Evolutionary conservation across 2,888 invertebrate species (phyloP), one percentile per base, ranked within the genome.

Genomic region (Taphrorychus bicolor): DNA sequence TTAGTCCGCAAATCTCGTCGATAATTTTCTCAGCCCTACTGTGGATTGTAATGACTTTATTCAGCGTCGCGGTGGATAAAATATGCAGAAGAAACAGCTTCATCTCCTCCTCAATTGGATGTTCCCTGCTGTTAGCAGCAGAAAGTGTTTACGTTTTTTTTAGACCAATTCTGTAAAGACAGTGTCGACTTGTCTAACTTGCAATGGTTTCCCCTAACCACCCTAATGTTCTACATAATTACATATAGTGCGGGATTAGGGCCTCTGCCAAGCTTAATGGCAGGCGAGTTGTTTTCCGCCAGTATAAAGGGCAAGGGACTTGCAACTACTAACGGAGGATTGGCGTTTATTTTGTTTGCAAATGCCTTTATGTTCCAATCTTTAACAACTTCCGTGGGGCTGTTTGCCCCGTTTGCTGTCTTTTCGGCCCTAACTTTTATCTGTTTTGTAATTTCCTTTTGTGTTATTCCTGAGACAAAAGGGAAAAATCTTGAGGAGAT

Each of bases 401-500:
- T 80, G 17, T 79, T 74, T 61, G 73, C 74, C 3, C 76, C 79
- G 22, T 81, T 81, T 69, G 69, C 74, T 5, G 70, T 79, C 22
- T 81, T 78, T 70, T 70, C 76, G 0, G 19, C 71, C 3, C 72
- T 73, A 40, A 75, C 75, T 23, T 74, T 78, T 45, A 3, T 76
- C 5, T 72, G 75, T 18, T 70, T 75, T 4, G 59, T 77, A 19
- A 70, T 76, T 57, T 73, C 77, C 3, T 75, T 77, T 64, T 78
- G 69, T 69, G 73, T 76, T 63, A 71, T 82, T 40, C 80, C 80
- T 1, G 80, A 82, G 69, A 82, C 81, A 0, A 79, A 76, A 70
- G 81, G 80, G 2, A 80, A 79, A 65, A 79, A 79, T 5, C 72
- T 82, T 23, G 80, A 80, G 62, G 79, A 81, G 73, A 81, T 81